These are phyloP conservation scores for Phymorhynchus buccinoides DNA, from an alignment of 1,140 invertebrate genomes.

Conservation along the genomic window DNA sequence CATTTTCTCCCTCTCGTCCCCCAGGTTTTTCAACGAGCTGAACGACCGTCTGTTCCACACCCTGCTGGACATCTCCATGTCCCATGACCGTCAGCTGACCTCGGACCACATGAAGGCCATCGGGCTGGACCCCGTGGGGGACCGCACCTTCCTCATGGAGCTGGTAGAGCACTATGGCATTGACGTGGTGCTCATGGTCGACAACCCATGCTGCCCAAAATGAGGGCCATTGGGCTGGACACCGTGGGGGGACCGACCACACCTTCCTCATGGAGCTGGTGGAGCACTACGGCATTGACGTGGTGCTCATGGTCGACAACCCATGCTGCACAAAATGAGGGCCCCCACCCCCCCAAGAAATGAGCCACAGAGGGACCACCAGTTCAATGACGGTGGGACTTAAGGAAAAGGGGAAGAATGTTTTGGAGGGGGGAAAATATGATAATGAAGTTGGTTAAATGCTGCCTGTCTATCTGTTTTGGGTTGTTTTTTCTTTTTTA, in stretches of 20 bases:
- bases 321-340: constrained; percentile 73
- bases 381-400: no score
- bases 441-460: no score
- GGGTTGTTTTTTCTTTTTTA: not conserved
- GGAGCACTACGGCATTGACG: constrained; percentile 74
- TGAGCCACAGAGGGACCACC: no score
- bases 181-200: constrained; percentile 73
- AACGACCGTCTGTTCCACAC: constrained; percentile 73
- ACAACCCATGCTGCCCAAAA: constrained; percentile 73
- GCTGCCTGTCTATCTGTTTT: no score
- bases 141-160: constrained; percentile 73
- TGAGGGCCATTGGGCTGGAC: constrained; percentile 70
- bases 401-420: no score
- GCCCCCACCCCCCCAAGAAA: no score
- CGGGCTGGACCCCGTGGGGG: constrained; percentile 72
- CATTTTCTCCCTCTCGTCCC: no score
- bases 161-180: constrained; percentile 74
- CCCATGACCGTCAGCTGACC: constrained; percentile 71
- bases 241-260: constrained; percentile 71
- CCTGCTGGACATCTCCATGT: constrained; percentile 70
- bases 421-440: no score
- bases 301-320: constrained; percentile 73
- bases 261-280: constrained; percentile 73
- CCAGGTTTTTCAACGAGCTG: constrained; percentile 72
- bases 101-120: constrained; percentile 73